phyloP scores from a whole-genome alignment of 2,113 vertebrate species.

The Solenodon paradoxus region DNA sequence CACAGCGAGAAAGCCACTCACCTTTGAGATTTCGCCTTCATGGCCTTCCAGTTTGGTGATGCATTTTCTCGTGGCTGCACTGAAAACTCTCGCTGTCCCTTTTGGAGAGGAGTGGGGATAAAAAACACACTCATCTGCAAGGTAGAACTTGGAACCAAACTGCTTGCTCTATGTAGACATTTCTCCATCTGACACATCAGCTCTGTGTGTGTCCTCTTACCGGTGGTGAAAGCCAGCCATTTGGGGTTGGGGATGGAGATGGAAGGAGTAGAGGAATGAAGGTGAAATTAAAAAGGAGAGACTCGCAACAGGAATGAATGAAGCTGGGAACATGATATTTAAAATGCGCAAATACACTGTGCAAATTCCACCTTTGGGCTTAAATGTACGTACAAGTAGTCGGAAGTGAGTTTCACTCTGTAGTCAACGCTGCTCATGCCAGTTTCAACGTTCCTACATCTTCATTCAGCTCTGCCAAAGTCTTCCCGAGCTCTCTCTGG shows the following conservation, averaged over 20 bases:
- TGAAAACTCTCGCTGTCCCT: constrained; percentile 92
- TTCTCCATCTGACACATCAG: not conserved
- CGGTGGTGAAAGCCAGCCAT: not conserved
- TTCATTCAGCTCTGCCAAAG: not conserved
- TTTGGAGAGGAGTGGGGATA: constrained; percentile 3
- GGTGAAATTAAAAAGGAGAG: too few species aligned
- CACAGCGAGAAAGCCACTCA: constrained; percentile 69
- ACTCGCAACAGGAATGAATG: not conserved
- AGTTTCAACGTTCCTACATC: not conserved
- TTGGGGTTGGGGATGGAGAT: too few species aligned
- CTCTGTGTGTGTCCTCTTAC: not conserved
- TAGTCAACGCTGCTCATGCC: not conserved
- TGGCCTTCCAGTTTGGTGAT: constrained; percentile 91
- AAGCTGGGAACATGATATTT: not conserved
- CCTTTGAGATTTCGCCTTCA: constrained; percentile 94
- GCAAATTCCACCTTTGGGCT: not conserved
- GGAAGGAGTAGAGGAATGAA: not conserved
- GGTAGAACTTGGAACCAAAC: not conserved
- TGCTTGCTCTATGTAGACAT: not conserved
- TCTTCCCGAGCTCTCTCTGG: not conserved
- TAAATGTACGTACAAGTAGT: not conserved
- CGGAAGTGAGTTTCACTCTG: not conserved
- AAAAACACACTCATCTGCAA: not conserved
- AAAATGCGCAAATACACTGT: not conserved
- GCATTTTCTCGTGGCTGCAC: constrained; percentile 86